These are phyloP conservation scores for Micrasema longulum DNA, from an alignment of 1,140 invertebrate species.

Conservation along the genomic window DNA sequence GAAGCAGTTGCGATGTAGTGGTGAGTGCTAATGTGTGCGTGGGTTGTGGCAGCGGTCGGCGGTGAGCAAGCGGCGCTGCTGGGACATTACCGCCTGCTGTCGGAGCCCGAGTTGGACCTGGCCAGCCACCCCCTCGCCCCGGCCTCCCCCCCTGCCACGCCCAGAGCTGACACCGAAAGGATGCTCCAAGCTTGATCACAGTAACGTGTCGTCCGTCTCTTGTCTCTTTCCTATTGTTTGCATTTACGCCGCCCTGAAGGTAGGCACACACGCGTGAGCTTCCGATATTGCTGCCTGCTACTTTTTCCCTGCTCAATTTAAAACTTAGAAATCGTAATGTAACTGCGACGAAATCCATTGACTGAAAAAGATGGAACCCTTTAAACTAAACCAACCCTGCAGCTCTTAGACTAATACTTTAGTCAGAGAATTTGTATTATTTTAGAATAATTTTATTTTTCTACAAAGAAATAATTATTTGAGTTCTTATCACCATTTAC, in stretches of 20 bases:
- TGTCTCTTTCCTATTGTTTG: conserved; percentile 49
- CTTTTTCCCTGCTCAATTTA: too few species aligned
- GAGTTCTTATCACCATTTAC: too few species aligned
- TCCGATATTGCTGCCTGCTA: too few species aligned
- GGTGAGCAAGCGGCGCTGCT: conserved; percentile 60
- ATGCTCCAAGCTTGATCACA: conserved; percentile 54
- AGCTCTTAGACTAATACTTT: too few species aligned
- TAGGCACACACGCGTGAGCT: too few species aligned
- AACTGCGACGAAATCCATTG: too few species aligned
- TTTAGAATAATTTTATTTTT: too few species aligned
- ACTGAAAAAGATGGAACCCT: too few species aligned
- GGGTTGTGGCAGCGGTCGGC: conserved; percentile 45
- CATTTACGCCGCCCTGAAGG: neutral
- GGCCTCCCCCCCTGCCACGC: neutral
- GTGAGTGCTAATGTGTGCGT: conserved; percentile 38
- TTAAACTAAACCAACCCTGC: too few species aligned
- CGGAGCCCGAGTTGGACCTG: conserved; percentile 58
- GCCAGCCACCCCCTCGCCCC: neutral
- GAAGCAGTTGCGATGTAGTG: neutral
- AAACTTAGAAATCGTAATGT: too few species aligned
- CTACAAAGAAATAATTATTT: too few species aligned
- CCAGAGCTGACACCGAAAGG: conserved; percentile 44
- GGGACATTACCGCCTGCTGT: conserved; percentile 64
- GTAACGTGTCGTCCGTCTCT: conserved; percentile 52
- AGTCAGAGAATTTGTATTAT: too few species aligned